These are phyloP conservation scores for Drosophila vallismaia DNA, from an alignment of 2,888 invertebrate species.

Conservation along the genomic window DNA sequence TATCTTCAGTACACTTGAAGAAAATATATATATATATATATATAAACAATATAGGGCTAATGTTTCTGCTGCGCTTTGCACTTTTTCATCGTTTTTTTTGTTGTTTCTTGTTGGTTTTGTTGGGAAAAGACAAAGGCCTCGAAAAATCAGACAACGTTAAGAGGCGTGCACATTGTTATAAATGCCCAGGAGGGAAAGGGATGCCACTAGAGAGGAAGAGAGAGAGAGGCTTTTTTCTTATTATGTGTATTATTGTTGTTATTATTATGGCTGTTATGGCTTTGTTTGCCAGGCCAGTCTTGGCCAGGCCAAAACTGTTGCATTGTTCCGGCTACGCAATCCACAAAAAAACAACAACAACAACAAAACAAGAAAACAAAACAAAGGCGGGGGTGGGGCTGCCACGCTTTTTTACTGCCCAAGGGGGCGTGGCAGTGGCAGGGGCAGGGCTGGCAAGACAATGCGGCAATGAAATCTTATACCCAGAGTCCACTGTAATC, in stretches of 20 bases:
- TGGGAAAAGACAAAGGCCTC: slow-evolving; percentile 28
- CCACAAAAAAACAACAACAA: slow-evolving; percentile 11
- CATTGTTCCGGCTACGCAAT: slow-evolving; percentile 55
- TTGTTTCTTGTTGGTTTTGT: background rate
- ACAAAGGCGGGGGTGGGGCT: slow-evolving; percentile 5
- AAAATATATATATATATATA: background rate
- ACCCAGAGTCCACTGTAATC: slow-evolving; percentile 34
- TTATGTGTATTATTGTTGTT: slow-evolving; percentile 60
- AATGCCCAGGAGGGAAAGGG: background rate
- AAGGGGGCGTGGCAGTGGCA: background rate
- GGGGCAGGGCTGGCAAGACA: slow-evolving; percentile 14
- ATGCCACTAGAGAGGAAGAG: too few relatives aligned
- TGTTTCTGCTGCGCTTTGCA: slow-evolving; percentile 42
- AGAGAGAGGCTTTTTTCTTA: slow-evolving; percentile 29
- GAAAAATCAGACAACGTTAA: slow-evolving; percentile 47
- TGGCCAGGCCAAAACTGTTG: slow-evolving; percentile 64
- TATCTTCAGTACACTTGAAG: background rate
- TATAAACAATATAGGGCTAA: background rate
- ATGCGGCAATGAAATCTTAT: slow-evolving; percentile 37
- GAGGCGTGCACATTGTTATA: slow-evolving; percentile 33
- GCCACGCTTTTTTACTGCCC: slow-evolving; percentile 27
- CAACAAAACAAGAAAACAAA: background rate
- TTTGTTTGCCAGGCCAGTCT: slow-evolving; percentile 52
- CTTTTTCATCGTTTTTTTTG: slow-evolving; percentile 8
- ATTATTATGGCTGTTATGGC: slow-evolving; percentile 35